A percentile compares a stretch with the other conserved stretches of the same genome.
These are phyloP conservation scores for Coleophora flavipennella DNA, from an alignment of 2,888 invertebrate genomes.

Conservation along the genomic window DNA sequence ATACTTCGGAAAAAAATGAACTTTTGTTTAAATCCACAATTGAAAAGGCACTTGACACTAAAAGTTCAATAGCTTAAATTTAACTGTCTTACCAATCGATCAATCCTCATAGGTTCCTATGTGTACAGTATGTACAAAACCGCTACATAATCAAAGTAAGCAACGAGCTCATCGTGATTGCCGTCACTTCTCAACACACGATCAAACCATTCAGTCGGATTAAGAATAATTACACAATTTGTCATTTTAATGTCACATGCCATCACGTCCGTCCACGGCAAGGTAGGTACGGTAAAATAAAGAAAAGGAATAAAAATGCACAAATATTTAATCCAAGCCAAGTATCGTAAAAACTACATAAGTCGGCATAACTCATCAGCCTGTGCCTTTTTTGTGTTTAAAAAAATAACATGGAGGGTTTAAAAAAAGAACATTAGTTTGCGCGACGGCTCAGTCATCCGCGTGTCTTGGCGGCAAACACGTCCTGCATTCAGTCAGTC, in stretches of 20 bases:
- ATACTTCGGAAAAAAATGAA: no score
- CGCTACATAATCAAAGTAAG: slow-evolving; percentile 25
- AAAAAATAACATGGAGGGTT: slow-evolving; percentile 50
- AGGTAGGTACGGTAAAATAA: no score
- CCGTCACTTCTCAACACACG: slow-evolving; percentile 41
- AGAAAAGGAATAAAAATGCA: slow-evolving; percentile 42
- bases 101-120: slow-evolving; percentile 37
- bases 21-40: no score
- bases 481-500: slow-evolving; percentile 46
- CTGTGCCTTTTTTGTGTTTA: slow-evolving; percentile 60
- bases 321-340: slow-evolving; percentile 60
- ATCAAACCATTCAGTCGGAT: slow-evolving; percentile 61
- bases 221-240: slow-evolving; percentile 71
- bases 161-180: slow-evolving; percentile 40
- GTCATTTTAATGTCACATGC: slow-evolving; percentile 73
- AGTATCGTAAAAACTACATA: slow-evolving; percentile 66
- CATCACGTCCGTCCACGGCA: slow-evolving; percentile 53
- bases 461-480: slow-evolving; percentile 47
- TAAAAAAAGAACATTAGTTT: slow-evolving; percentile 64
- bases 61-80: no score
- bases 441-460: slow-evolving; percentile 67
- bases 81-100: no score
- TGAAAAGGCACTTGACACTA: no score
- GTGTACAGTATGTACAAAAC: slow-evolving; percentile 18
- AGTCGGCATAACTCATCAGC: slow-evolving; percentile 64